Evolutionary conservation across 2,113 vertebrate species (phyloP).

Genomic region (Microcebus tavaratra): DNA sequence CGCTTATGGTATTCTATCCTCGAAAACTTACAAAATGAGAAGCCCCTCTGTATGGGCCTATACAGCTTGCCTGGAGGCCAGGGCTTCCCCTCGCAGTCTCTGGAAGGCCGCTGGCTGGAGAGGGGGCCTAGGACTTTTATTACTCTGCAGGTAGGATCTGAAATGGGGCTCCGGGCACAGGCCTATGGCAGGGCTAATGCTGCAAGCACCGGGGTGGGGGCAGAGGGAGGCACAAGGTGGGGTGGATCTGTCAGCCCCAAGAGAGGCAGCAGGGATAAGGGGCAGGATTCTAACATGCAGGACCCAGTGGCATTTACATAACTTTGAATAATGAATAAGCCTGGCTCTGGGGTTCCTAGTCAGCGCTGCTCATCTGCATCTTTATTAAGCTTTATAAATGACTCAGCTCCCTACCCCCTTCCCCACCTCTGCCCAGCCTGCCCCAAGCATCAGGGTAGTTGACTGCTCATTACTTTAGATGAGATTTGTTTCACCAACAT

Average conservation of each 20-base stretch:
- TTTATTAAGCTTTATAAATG: constrained; percentile 88
- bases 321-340: constrained; percentile 86
- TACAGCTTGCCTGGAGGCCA: background rate
- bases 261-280: background rate
- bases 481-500: constrained; percentile 79
- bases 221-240: background rate
- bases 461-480: constrained; percentile 74
- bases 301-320: constrained; percentile 78
- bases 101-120: background rate
- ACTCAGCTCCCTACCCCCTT: constrained; percentile 78
- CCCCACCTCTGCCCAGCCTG: constrained; percentile 26
- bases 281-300: constrained; percentile 60
- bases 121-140: background rate
- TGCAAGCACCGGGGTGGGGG: background rate
- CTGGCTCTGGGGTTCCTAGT: constrained; percentile 79
- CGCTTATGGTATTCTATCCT: background rate
- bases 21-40: background rate
- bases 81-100: background rate
- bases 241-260: background rate
- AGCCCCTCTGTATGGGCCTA: background rate
- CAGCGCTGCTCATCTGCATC: constrained; percentile 85
- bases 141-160: background rate
- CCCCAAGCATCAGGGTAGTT: constrained; percentile 70
- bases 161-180: background rate
- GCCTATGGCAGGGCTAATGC: background rate